Conservation (phyloP, 2,888 invertebrate species). For the Tiphia femorata region DNA sequence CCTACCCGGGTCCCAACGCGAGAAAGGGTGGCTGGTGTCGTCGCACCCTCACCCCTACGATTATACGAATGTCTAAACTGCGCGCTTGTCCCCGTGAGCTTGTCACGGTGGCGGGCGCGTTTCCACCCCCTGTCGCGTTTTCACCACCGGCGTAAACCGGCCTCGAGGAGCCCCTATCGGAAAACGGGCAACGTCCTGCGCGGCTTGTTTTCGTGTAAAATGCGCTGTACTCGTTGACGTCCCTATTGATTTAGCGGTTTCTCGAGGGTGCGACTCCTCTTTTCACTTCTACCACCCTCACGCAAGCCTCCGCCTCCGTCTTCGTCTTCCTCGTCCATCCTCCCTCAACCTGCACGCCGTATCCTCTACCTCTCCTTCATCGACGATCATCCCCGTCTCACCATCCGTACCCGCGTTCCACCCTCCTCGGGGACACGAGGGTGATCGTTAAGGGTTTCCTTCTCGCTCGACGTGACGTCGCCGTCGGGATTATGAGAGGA, state of each 20-base stretch:
- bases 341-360: constrained; percentile 6
- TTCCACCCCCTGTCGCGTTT: too few relatives aligned
- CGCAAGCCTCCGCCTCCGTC: constrained; percentile 13
- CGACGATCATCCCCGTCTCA: not conserved
- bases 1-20: too few relatives aligned
- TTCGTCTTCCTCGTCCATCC: constrained; percentile 22
- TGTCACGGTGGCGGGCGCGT: too few relatives aligned
- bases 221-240: constrained; percentile 56
- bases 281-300: constrained; percentile 7
- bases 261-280: constrained; percentile 46
- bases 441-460: constrained; percentile 55
- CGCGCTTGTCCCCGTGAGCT: too few relatives aligned
- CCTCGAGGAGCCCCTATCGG: too few relatives aligned
- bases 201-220: constrained; percentile 26
- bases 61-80: too few relatives aligned
- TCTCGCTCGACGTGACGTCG: constrained; percentile 24
- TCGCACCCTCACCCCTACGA: too few relatives aligned
- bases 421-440: too few relatives aligned
- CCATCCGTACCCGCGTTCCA: too few relatives aligned
- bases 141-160: too few relatives aligned
- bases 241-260: constrained; percentile 61
- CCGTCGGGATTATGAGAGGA: not conserved
- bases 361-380: not conserved
- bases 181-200: not conserved
- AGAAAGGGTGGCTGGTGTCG: too few relatives aligned